phyloP scores from a whole-genome alignment of 2,888 invertebrate species.

The Aleiodes testaceus region DNA sequence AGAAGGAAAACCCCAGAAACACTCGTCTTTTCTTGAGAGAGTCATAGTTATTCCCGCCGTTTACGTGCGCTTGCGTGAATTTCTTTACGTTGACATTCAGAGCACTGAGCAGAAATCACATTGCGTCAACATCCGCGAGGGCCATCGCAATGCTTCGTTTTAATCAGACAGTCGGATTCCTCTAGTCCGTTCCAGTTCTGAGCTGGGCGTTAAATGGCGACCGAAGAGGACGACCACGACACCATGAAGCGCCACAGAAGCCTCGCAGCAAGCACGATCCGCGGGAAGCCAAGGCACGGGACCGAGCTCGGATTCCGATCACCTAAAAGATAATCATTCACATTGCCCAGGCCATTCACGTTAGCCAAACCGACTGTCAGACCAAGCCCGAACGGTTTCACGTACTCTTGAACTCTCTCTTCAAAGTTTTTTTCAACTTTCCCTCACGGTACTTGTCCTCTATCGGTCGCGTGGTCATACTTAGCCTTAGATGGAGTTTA shows the following conservation, averaged over 20 bases:
- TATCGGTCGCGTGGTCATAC: conserved; percentile 78
- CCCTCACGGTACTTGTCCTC: conserved; percentile 80
- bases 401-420: no score
- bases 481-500: conserved; percentile 76
- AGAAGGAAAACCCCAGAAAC: not conserved
- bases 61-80: conserved; percentile 77
- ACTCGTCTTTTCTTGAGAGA: not conserved
- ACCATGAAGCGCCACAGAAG: conserved; percentile 50
- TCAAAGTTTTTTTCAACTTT: conserved; percentile 83
- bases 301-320: no score
- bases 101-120: conserved; percentile 80
- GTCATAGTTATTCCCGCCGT: conserved; percentile 74
- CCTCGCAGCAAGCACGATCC: conserved; percentile 52
- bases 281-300: no score
- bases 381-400: conserved; percentile 74
- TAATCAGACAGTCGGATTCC: conserved; percentile 68
- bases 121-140: conserved; percentile 76
- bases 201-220: conserved; percentile 71
- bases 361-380: no score
- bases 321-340: no score
- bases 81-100: conserved; percentile 78
- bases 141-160: conserved; percentile 78
- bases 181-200: conserved; percentile 78
- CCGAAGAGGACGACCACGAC: conserved; percentile 67
- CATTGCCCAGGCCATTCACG: no score